These are phyloP conservation scores for Trachemys scripta DNA, from an alignment of 2,113 vertebrate species.

Conservation along the genomic window DNA sequence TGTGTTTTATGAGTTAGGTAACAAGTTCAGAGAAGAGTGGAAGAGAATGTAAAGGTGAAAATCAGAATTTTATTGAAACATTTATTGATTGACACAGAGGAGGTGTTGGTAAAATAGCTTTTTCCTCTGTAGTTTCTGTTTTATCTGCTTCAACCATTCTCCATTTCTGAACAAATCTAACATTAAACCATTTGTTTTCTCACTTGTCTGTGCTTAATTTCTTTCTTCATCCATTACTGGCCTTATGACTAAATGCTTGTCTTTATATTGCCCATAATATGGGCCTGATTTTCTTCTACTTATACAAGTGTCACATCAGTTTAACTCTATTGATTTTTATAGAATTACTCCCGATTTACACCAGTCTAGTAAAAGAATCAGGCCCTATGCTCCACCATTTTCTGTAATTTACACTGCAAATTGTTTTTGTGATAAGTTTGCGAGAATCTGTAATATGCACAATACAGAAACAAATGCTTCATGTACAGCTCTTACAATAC, in stretches of 20 bases:
- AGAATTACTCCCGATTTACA: neutral
- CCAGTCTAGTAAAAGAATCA: neutral
- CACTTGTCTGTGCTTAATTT: neutral
- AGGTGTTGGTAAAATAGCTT: neutral
- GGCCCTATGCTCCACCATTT: constrained; percentile 1
- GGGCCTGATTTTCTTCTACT: neutral
- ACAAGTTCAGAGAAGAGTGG: constrained; percentile 17
- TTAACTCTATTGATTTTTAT: neutral
- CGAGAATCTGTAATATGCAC: neutral
- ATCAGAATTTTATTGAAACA: constrained; percentile 6
- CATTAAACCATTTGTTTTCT: neutral
- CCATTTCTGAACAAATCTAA: constrained; percentile 2
- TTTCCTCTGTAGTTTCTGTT: neutral
- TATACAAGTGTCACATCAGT: neutral
- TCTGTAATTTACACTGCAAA: neutral
- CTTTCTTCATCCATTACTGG: neutral
- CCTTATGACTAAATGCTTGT: neutral
- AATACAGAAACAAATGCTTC: neutral
- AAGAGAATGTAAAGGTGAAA: constrained; percentile 18
- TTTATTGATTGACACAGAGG: constrained; percentile 3
- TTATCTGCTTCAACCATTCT: neutral
- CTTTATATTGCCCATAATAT: neutral
- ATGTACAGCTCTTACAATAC: neutral
- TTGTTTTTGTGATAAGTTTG: neutral
- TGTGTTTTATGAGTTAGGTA: constrained; percentile 4